These are phyloP conservation scores for Pterois miles DNA, from an alignment of 2,797 vertebrate species.

Conservation along the genomic window DNA sequence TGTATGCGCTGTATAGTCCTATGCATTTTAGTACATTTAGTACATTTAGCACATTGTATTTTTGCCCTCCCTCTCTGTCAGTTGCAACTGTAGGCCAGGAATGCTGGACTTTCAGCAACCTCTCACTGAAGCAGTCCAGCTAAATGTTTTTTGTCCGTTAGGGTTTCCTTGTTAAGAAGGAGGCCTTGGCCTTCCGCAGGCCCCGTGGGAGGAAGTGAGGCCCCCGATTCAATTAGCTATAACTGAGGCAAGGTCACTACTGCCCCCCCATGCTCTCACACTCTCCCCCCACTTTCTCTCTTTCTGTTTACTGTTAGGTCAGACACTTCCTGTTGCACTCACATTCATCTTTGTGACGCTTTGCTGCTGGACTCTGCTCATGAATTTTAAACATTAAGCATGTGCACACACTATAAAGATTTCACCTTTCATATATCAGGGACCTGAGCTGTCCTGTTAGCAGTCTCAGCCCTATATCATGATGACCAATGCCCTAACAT, in stretches of 20 bases:
- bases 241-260: constrained; percentile 69
- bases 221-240: constrained; percentile 64
- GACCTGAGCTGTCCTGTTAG: background rate
- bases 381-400: constrained; percentile 20
- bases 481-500: constrained; percentile 23
- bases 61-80: background rate
- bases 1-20: background rate
- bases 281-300: background rate
- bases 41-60: constrained; percentile 2
- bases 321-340: constrained; percentile 46
- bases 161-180: constrained; percentile 57
- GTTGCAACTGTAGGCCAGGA: constrained; percentile 5
- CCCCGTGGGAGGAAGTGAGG: constrained; percentile 69
- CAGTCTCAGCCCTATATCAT: constrained; percentile 21
- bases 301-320: constrained; percentile 45
- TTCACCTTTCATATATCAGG: background rate
- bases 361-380: background rate
- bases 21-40: background rate
- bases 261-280: constrained; percentile 28
- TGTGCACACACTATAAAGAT: background rate
- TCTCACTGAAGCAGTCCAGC: constrained; percentile 28
- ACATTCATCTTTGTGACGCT: constrained; percentile 11
- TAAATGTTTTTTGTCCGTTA: constrained; percentile 50
- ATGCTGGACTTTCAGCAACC: constrained; percentile 44
- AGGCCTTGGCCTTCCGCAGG: constrained; percentile 38